These are phyloP conservation scores for Catharus ustulatus DNA, from an alignment of 2,797 vertebrate genomes.

Conservation along the genomic window DNA sequence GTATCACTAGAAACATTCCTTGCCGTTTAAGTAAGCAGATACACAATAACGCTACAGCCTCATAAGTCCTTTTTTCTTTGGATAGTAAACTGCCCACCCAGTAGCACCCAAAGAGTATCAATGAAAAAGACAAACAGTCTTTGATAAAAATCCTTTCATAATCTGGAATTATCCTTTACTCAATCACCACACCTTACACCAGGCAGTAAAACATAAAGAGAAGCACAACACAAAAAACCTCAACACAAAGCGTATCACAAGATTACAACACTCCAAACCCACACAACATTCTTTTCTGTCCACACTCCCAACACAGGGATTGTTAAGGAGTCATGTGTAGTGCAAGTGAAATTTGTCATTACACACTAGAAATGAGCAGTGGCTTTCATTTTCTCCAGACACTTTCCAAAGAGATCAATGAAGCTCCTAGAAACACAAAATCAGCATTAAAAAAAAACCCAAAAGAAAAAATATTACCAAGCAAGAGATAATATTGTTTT, in stretches of 20 bases:
- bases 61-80: not conserved
- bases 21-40: not conserved
- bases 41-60: not conserved
- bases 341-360: not conserved
- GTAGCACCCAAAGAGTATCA: not conserved
- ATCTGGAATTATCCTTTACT: not conserved
- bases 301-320: not conserved
- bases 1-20: not conserved
- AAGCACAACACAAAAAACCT: not conserved
- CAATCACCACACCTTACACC: not conserved
- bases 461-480: not conserved
- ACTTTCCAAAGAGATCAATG: not conserved
- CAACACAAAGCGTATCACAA: not conserved
- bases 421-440: not conserved
- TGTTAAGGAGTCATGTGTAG: not conserved
- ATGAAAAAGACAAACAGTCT: not conserved
- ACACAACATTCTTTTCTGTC: not conserved
- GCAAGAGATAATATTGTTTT: not conserved
- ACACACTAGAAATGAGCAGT: not conserved
- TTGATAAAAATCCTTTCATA: not conserved
- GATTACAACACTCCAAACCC: not conserved
- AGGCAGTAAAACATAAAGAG: not conserved
- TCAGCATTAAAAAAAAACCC: not conserved
- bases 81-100: not conserved
- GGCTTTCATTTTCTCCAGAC: not conserved